Base-by-base conservation (phyloP, 2,888 invertebrate species). In the Hirtodrosophila confusa region DNA sequence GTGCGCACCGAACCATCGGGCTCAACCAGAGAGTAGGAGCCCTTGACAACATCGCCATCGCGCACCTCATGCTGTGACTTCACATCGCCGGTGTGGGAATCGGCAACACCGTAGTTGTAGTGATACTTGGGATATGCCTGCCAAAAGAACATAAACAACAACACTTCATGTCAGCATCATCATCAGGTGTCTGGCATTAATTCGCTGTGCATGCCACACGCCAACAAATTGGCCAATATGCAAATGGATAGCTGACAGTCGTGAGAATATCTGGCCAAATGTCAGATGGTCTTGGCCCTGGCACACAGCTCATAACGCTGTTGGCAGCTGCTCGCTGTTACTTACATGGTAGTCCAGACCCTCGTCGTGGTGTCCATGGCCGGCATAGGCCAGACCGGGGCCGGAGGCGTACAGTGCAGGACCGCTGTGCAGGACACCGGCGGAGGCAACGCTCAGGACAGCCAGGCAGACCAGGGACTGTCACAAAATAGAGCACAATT, bases 1-100 rank as follows among this genome's bases (percentile, higher is more conserved):
- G 92, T 92, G 67, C 92, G 91, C 71, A 92, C 92, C 56, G 92
- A 92, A 88, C 92, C 92, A 62, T 92, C 92, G 64, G 92, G 91
- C 84, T 92, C 92, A 45, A 92, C 92, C 73, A 92, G 86, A 40
- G 92, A 92, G 88, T 92, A 92, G 68, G 92, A 92, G 78, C 92
- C 92, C 89, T 92, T 92, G 47, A 92, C 91, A 44, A 92, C 91
- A 89, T 92, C 91, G 57, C 91, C 91, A 67, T 92, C 91, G 67
- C 91, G 92, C 51, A 91, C 91, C 85, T 92, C 91, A 64, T 91
- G 91, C 86, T 92, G 91, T 4, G 91, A 91, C 83, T 92, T 92
- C 37, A 92, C 91, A 84, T 92, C 91, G 17, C 91, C 91, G 62
- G 91, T 92, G 70, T 90, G 90, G 47, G 90, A 88, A 73, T 92